Evolutionary conservation across 2,888 invertebrate genomes (phyloP).

Genomic region (Laothoe populi): DNA sequence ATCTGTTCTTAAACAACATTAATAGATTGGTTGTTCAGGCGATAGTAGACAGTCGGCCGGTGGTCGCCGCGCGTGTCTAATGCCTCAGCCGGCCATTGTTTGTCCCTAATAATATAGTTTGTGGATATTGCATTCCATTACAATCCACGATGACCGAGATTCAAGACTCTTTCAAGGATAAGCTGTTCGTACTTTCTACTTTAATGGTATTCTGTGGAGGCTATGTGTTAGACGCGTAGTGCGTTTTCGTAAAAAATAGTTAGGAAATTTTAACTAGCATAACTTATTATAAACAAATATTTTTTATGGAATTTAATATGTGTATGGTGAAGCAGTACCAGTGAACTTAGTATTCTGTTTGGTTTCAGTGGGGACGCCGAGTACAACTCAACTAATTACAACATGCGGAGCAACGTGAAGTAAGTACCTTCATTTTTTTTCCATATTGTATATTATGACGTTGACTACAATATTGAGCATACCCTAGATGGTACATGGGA

Average conservation of each 20-base stretch:
- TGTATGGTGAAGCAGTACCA: not conserved
- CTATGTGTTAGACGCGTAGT: not conserved
- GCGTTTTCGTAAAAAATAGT: not conserved
- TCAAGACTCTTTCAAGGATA: constrained; percentile 50
- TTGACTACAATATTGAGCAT: no score
- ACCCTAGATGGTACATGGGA: no score
- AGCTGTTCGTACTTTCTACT: constrained; percentile 40
- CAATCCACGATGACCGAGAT: constrained; percentile 54
- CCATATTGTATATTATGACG: not conserved
- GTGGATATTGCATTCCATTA: constrained; percentile 65
- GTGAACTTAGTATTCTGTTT: constrained; percentile 36
- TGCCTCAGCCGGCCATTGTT: constrained; percentile 54
- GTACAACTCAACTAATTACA: constrained; percentile 71
- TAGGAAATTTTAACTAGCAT: not conserved
- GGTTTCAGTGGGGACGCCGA: constrained; percentile 75
- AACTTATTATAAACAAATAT: not conserved
- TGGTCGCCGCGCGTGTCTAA: constrained; percentile 49
- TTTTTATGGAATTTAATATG: not conserved
- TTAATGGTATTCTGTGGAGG: not conserved
- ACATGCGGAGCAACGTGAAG: constrained; percentile 78
- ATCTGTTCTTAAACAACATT: constrained; percentile 48
- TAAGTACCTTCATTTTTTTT: constrained; percentile 54
- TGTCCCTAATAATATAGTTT: constrained; percentile 50
- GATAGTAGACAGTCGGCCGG: constrained; percentile 43
- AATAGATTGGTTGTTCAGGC: constrained; percentile 38